Evolutionary conservation across 2,888 invertebrate genomes (phyloP), one percentile per base, ranked within the genome.

Genomic region (Alloplasta piceator): DNA sequence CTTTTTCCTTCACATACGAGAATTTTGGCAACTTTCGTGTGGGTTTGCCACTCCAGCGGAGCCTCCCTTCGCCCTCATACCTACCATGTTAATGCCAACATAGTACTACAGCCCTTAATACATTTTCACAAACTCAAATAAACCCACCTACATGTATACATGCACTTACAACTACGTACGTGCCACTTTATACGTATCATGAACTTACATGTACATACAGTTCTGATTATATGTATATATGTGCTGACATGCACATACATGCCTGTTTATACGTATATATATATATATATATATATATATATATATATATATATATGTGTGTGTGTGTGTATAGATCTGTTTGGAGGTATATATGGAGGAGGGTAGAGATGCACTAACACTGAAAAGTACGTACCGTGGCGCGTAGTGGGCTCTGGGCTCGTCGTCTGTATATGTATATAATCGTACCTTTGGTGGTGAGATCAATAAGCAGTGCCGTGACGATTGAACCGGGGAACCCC

Each of bases 391-490:
- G 66, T 68, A 79, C 68, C 71, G 68, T 43, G 14, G 50, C 83
- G 87, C 85, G 84, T 85, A 87, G 87, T 89, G 86, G 85, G 87
- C 87, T 87, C 87, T 86, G 85, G 85, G 87, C 86, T 85, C 86
- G 85, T 84, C 86, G 82, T 80, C 86, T 87, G 86, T 89, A 88
- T 85, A 90, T 87, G 89, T 89, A 89, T 87, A 87, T 88, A 87
- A 78, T 84, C 87, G 89, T 89, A 87, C 85, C 88, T 89, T 90
- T 88, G 84, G 89, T 90, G 87, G 89, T 89, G 92, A 90, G 90
- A 92, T 92, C 92, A 91, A 92, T 92, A 92, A 91, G 91, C 92
- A 92, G 91, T 91, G 90, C 90, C 89, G 91, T 91, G 88, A 82
- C 84, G 82, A 85, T 84, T 84, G 64, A 83, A 87, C 87, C 86